phyloP scores from a whole-genome alignment of 2,797 vertebrate genomes.

The Crax fasciolata region DNA sequence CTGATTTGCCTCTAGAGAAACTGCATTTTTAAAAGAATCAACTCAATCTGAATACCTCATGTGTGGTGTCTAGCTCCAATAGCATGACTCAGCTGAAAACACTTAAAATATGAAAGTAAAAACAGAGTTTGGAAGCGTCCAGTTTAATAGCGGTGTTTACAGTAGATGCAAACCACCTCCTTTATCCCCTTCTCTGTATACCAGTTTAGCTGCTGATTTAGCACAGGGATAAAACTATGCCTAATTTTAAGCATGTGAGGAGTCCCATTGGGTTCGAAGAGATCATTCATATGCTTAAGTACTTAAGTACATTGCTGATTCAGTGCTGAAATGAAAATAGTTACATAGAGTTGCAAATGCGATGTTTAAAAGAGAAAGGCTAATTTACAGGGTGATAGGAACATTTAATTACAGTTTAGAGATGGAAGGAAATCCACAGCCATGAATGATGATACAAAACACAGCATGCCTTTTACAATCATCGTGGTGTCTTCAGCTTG shows the following conservation, averaged over 20 bases:
- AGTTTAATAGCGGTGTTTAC: not conserved
- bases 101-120: not conserved
- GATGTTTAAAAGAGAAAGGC: constrained; percentile 53
- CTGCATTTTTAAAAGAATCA: not conserved
- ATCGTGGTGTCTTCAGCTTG: not conserved
- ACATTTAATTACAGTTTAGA: constrained; percentile 59
- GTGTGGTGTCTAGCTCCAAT: not conserved
- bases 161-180: not conserved
- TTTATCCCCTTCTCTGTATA: not conserved
- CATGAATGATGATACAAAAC: constrained; percentile 20
- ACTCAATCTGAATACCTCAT: not conserved
- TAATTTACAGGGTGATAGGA: constrained; percentile 64
- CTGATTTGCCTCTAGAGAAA: not conserved
- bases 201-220: constrained; percentile 26
- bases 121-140: not conserved
- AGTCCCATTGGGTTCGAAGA: constrained; percentile 38
- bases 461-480: constrained; percentile 4
- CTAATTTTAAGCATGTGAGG: constrained; percentile 55
- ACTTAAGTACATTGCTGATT: constrained; percentile 62
- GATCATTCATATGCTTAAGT: constrained; percentile 40
- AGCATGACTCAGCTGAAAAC: not conserved
- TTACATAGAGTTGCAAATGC: constrained; percentile 55
- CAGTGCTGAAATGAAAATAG: constrained; percentile 63
- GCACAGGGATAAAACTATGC: constrained; percentile 17
- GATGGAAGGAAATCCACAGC: constrained; percentile 37